Conservation (phyloP, 2,888 invertebrate genomes). For the Clepsis dumicolana region DNA sequence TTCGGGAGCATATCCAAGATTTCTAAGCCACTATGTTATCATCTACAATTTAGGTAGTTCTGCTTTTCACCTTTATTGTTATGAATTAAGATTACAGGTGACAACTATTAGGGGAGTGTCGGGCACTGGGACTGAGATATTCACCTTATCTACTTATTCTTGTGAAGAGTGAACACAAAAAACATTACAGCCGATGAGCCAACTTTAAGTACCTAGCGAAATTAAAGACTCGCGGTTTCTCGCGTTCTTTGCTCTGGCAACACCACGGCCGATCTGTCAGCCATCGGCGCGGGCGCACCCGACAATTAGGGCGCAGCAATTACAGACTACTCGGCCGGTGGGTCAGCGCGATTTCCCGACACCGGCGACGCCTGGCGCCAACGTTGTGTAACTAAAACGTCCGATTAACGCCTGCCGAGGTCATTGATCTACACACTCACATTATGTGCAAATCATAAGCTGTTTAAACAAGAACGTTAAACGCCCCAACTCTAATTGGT, state of each 20-base stretch:
- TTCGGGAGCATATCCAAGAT: no score
- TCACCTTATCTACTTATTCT: no score
- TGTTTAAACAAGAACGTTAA: slow-evolving; percentile 48
- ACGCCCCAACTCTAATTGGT: slow-evolving; percentile 31
- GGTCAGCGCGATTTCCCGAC: slow-evolving; percentile 83
- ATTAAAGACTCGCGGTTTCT: not conserved
- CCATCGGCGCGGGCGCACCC: slow-evolving; percentile 58
- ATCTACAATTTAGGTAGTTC: no score
- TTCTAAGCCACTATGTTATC: no score
- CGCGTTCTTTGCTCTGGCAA: not conserved
- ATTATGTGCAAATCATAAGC: slow-evolving; percentile 55
- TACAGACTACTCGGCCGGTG: slow-evolving; percentile 78
- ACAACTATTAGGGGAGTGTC: no score
- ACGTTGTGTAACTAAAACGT: slow-evolving; percentile 79
- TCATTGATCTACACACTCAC: slow-evolving; percentile 76
- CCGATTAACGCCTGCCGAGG: slow-evolving; percentile 74
- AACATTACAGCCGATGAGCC: not conserved
- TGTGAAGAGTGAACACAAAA: no score
- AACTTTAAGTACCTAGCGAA: not conserved
- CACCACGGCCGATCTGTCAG: slow-evolving; percentile 58
- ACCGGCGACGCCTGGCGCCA: slow-evolving; percentile 78
- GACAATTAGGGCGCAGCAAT: slow-evolving; percentile 83
- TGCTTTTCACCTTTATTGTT: no score
- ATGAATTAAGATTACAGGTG: no score
- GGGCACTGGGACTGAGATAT: no score